These are phyloP conservation scores for Lepilemur ruficaudatus DNA, from an alignment of 2,797 vertebrate genomes.

Conservation along the genomic window DNA sequence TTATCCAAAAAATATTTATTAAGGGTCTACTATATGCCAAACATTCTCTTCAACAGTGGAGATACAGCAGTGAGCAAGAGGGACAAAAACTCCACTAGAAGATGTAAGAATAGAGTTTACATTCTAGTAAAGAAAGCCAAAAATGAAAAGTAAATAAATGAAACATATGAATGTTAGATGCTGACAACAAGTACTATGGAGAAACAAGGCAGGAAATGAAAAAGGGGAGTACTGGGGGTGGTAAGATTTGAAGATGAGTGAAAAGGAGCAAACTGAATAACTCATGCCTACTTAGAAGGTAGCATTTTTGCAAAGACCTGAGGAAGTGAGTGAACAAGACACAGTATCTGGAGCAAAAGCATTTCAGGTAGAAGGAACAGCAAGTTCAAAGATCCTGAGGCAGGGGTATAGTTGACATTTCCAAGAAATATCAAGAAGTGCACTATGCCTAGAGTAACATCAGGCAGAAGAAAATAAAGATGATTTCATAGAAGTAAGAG, in stretches of 20 bases:
- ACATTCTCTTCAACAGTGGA: neutral
- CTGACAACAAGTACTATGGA: neutral
- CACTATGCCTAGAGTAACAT: neutral
- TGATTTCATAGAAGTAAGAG: neutral
- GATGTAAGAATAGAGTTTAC: neutral
- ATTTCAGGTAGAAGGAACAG: neutral
- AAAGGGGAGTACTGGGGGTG: too few species aligned
- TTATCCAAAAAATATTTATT: slow-evolving; percentile 5
- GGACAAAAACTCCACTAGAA: neutral
- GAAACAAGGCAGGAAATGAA: neutral
- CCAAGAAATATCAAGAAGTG: neutral
- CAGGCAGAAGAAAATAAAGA: neutral
- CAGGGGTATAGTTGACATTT: neutral
- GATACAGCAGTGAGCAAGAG: neutral
- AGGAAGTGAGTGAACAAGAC: neutral
- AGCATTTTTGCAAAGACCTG: neutral
- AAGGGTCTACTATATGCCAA: neutral
- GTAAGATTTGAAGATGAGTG: neutral
- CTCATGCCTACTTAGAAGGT: neutral
- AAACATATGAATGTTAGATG: neutral
- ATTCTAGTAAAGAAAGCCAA: neutral
- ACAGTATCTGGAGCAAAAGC: neutral
- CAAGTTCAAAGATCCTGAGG: neutral
- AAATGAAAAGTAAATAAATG: neutral
- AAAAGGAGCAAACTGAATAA: neutral